phyloP scores from a whole-genome alignment of 2,113 vertebrate genomes.

The Oreotrochilus melanogaster region DNA sequence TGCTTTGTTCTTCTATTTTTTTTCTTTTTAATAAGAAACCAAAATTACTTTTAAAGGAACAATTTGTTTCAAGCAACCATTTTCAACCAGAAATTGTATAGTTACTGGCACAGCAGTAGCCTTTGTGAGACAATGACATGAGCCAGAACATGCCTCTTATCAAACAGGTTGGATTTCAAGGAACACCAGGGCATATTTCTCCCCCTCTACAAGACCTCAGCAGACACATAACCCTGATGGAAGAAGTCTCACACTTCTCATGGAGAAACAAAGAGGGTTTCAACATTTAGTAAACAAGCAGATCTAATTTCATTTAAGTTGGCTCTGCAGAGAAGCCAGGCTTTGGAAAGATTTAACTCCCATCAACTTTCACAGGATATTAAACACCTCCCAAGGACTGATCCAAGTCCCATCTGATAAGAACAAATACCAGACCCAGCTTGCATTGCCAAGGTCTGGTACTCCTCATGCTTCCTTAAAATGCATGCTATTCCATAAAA shows the following conservation, averaged over 20 bases:
- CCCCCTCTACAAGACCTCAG: neutral
- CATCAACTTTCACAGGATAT: neutral
- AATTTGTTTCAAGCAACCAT: constrained; percentile 41
- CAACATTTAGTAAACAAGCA: neutral
- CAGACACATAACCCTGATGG: neutral
- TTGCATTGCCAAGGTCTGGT: neutral
- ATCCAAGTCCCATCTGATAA: constrained; percentile 25
- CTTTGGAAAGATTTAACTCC: neutral
- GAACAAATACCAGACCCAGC: neutral
- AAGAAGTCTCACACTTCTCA: neutral
- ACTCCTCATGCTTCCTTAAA: neutral
- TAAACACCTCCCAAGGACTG: constrained; percentile 11
- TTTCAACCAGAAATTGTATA: constrained; percentile 16
- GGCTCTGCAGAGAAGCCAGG: neutral
- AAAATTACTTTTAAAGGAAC: constrained; percentile 45
- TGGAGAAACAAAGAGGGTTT: neutral
- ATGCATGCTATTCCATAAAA: neutral
- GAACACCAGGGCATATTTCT: neutral
- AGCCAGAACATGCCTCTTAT: neutral
- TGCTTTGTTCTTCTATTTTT: neutral
- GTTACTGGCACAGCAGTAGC: neutral
- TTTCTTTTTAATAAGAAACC: constrained; percentile 39
- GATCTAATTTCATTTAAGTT: neutral
- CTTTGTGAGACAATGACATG: neutral
- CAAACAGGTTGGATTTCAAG: neutral